These are phyloP conservation scores for Caenorhabditis angaria DNA, from an alignment of 2,888 invertebrate species.

Conservation along the genomic window DNA sequence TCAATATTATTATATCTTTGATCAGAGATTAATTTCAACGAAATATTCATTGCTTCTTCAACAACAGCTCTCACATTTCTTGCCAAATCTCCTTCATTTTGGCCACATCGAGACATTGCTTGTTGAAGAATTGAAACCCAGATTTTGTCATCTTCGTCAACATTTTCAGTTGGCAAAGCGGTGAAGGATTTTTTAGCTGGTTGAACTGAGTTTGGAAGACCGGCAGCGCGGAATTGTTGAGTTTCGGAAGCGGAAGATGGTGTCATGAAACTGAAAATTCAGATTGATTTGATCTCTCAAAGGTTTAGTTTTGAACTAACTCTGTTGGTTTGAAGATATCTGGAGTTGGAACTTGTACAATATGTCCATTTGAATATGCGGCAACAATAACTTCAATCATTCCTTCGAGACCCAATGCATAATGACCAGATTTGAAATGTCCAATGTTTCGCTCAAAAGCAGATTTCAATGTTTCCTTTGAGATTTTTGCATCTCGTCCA, in stretches of 20 bases:
- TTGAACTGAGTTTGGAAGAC: constrained; percentile 53
- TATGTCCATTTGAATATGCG: constrained; percentile 68
- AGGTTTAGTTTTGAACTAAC: constrained; percentile 17
- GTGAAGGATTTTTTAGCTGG: constrained; percentile 48
- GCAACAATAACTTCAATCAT: constrained; percentile 71
- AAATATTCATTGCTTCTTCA: constrained; percentile 70
- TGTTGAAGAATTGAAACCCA: constrained; percentile 67
- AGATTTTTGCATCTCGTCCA: constrained; percentile 67
- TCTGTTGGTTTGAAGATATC: constrained; percentile 38
- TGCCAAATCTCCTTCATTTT: constrained; percentile 55
- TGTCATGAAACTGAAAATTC: constrained; percentile 33
- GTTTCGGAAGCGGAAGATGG: constrained; percentile 21
- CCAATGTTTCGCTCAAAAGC: constrained; percentile 70
- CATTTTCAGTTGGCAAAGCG: constrained; percentile 27
- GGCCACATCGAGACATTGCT: constrained; percentile 62
- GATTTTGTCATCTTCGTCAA: constrained; percentile 55
- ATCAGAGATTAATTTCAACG: constrained; percentile 69
- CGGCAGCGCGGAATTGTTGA: constrained; percentile 53
- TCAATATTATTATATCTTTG: constrained; percentile 68
- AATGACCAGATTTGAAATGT: constrained; percentile 54
- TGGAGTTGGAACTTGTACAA: constrained; percentile 66
- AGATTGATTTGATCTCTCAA: not conserved
- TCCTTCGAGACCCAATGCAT: constrained; percentile 58
- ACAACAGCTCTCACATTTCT: constrained; percentile 63
- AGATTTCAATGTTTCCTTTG: constrained; percentile 66